Percentiles rank a stretch among this genome's conserved stretches.
Conservation (phyloP, 2,888 invertebrate species). For the Drosophila flavopinicola region DNA sequence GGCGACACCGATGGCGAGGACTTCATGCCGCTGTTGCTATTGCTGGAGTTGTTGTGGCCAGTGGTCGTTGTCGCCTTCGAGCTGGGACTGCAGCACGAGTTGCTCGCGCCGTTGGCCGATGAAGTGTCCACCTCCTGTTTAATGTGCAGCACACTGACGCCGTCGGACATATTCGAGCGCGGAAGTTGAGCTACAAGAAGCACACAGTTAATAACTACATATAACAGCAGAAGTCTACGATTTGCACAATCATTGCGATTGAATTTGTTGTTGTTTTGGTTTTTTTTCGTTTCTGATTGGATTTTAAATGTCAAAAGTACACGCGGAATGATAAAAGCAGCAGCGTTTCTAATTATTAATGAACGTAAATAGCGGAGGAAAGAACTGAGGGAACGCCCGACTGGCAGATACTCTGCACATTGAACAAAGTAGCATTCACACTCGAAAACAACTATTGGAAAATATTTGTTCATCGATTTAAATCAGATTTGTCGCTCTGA, state of each 20-base stretch:
- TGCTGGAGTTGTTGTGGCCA: conserved; percentile 60
- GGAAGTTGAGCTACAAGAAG: conserved; percentile 29
- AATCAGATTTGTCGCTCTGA: background rate
- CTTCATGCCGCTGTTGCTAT: conserved; percentile 71
- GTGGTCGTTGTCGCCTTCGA: conserved; percentile 55
- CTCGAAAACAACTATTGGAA: background rate
- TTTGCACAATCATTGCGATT: conserved; percentile 30
- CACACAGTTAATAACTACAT: background rate
- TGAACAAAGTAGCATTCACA: background rate
- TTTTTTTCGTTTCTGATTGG: conserved; percentile 22
- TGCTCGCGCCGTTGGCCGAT: conserved; percentile 63
- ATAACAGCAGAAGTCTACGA: conserved; percentile 5
- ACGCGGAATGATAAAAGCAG: conserved; percentile 51
- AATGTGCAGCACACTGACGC: conserved; percentile 78
- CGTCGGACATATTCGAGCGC: conserved; percentile 75
- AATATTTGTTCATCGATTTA: background rate
- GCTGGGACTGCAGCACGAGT: conserved; percentile 80
- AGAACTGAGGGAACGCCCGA: no score
- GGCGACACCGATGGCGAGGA: conserved; percentile 86
- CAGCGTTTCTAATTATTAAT: conserved; percentile 58
- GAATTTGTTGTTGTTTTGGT: conserved; percentile 12
- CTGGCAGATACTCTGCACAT: background rate
- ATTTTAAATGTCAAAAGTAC: conserved; percentile 59
- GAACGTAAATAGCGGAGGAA: conserved; percentile 51
- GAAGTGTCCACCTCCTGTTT: conserved; percentile 82